Evolutionary conservation across 2,797 vertebrate genomes (phyloP).

Genomic region (Melanogrammus aeglefinus): DNA sequence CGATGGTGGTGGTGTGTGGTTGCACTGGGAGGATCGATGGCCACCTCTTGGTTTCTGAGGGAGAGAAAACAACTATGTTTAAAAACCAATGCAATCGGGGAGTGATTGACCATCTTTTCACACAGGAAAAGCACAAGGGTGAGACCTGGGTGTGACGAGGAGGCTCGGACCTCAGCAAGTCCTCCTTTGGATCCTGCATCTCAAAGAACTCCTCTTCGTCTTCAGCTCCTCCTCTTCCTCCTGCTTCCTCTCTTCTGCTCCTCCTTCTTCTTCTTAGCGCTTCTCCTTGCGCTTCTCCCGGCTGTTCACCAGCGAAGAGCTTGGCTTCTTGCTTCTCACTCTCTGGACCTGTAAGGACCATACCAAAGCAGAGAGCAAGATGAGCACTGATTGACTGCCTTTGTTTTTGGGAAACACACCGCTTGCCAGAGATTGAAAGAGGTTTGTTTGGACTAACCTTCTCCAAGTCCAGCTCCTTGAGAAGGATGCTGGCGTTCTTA

Average conservation of each 20-base stretch:
- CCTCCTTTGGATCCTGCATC: constrained; percentile 84
- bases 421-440: background rate
- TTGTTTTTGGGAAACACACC: background rate
- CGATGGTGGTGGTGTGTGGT: constrained; percentile 98
- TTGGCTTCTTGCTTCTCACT: constrained; percentile 98
- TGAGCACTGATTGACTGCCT: constrained; percentile 5
- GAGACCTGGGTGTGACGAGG: background rate
- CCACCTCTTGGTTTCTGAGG: constrained; percentile 88
- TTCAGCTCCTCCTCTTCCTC: constrained; percentile 93
- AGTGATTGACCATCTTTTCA: no score
- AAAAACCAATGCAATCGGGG: background rate
- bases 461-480: constrained; percentile 96
- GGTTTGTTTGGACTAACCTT: constrained; percentile 74
- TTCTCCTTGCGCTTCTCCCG: constrained; percentile 97
- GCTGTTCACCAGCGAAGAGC: constrained; percentile 95
- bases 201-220: constrained; percentile 85
- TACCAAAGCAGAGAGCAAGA: background rate
- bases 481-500: constrained; percentile 96
- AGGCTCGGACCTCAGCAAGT: constrained; percentile 70
- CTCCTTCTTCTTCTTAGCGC: constrained; percentile 98
- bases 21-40: constrained; percentile 96
- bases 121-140: background rate
- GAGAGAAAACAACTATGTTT: background rate
- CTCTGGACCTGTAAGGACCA: constrained; percentile 82
- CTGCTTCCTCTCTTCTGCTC: constrained; percentile 94